Base-by-base conservation (phyloP, 2,888 invertebrate genomes). In the Caenorhabditis sp. region DNA sequence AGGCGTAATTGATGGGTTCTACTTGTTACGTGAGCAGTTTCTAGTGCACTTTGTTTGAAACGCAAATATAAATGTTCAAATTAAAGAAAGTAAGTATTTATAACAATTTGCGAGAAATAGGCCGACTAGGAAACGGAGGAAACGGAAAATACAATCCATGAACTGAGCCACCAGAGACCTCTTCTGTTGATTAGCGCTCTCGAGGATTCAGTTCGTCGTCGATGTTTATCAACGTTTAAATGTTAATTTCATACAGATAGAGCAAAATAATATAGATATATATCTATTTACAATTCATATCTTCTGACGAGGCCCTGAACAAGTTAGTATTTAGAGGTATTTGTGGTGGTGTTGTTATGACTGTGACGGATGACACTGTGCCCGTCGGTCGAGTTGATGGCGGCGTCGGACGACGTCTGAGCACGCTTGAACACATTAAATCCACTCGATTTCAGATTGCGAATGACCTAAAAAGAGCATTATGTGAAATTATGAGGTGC, bases 371-470 rank as follows among this genome's bases (percentile, higher is more conserved):
- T 52, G 24, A 48, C 52, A 17, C 59, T 68, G 45, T 61, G 70
- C 13, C 70, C 70, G 27, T 71, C 70, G 30, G 70, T 61, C 20
- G 70, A 71, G 35, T 71, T 59, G 41, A 61, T 71, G 5, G 15
- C 46, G 2, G 48, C 45, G n/a, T 71, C 59, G 2, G 70, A 71
- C 5, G 70, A 71, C 37, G 43, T 71, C 9, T 32, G 22, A 0
- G 45, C 61, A 4, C 55, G 43, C 5, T 41, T 55, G 55, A 71
- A 71, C 22, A 71, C 13, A 39, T 46, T 59, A 15, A 70, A 22
- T 45, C 70, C 61, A 24, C 70, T 71, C 5, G 70, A 71, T 58
- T 71, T 59, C 30, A 71, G 20, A n/a, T 55, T 71, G 20, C 61
- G 32, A 61, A 43, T 45, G 5, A 70, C 70, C 70, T 70, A 17